These are phyloP conservation scores for Apamea monoglypha DNA, from an alignment of 2,888 invertebrate genomes.

Conservation along the genomic window DNA sequence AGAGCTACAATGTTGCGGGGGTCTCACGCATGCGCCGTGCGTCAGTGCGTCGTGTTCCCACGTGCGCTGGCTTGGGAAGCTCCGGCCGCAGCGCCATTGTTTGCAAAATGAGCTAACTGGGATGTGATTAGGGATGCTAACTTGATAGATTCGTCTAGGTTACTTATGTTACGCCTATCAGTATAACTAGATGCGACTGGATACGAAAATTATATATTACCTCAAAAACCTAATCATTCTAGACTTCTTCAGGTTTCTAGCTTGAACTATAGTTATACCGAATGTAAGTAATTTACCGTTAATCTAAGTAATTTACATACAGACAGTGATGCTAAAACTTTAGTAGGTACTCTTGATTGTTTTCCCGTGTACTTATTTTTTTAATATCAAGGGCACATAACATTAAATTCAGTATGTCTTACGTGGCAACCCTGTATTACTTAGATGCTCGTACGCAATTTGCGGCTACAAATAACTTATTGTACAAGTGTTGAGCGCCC, in stretches of 20 bases:
- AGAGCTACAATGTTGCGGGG: constrained; percentile 7
- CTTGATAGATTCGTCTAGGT: not conserved
- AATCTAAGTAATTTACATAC: no score
- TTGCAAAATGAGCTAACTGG: constrained; percentile 55
- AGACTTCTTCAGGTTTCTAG: not conserved
- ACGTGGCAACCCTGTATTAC: constrained; percentile 37
- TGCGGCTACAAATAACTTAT: constrained; percentile 55
- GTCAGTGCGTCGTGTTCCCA: constrained; percentile 59
- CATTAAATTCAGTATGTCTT: not conserved
- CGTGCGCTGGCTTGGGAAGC: constrained; percentile 65
- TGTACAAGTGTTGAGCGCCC: constrained; percentile 44
- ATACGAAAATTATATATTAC: not conserved
- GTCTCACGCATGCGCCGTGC: constrained; percentile 57
- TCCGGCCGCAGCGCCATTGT: constrained; percentile 49
- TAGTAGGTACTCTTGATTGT: not conserved
- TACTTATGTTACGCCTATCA: not conserved
- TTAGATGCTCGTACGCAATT: constrained; percentile 54
- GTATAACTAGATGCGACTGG: not conserved
- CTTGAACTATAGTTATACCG: not conserved
- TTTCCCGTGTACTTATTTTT: not conserved
- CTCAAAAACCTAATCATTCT: not conserved
- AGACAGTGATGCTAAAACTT: not conserved
- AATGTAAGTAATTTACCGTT: not conserved
- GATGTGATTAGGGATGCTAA: constrained; percentile 42
- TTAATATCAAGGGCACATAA: not conserved